Percentiles rank a stretch among this genome's conserved stretches.
phyloP scores from a whole-genome alignment of 2,113 vertebrate species.

The Raja brachyura region DNA sequence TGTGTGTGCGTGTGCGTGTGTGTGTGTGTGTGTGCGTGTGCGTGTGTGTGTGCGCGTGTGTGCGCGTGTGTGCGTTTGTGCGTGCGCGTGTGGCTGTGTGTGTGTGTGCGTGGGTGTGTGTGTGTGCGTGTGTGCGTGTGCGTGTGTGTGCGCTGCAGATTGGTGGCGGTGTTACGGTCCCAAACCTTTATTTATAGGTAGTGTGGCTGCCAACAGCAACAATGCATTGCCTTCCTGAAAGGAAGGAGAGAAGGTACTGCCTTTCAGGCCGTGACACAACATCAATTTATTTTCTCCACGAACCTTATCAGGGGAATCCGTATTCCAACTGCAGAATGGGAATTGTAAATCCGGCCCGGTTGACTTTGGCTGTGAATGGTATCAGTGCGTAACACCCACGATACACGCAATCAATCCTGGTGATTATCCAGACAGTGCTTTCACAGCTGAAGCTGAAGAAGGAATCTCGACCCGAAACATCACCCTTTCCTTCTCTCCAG shows the following conservation, averaged over 20 bases:
- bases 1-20: too few species aligned
- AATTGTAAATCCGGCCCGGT: background rate
- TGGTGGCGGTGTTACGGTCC: too few species aligned
- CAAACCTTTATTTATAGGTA: background rate
- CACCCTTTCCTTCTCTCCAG: too few species aligned
- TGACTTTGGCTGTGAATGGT: background rate
- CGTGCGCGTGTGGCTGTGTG: too few species aligned
- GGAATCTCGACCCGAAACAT: too few species aligned
- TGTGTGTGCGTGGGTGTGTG: too few species aligned
- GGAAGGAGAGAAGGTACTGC: slow-evolving; percentile 1
- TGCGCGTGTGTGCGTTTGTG: too few species aligned
- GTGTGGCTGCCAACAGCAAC: slow-evolving; percentile 16
- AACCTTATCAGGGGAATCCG: background rate
- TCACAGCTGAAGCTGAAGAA: background rate
- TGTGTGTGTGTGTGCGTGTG: too few species aligned
- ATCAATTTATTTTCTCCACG: background rate
- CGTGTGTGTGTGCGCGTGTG: too few species aligned
- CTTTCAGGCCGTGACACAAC: background rate
- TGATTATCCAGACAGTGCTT: background rate
- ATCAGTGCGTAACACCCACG: background rate
- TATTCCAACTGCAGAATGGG: background rate
- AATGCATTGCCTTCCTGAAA: background rate
- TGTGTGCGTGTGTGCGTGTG: too few species aligned
- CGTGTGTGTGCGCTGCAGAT: too few species aligned
- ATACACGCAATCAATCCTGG: background rate